A percentile compares a stretch with the other conserved stretches of the same genome.
phyloP scores from a whole-genome alignment of 2,113 vertebrate genomes.

The Plestiodon gilberti region DNA sequence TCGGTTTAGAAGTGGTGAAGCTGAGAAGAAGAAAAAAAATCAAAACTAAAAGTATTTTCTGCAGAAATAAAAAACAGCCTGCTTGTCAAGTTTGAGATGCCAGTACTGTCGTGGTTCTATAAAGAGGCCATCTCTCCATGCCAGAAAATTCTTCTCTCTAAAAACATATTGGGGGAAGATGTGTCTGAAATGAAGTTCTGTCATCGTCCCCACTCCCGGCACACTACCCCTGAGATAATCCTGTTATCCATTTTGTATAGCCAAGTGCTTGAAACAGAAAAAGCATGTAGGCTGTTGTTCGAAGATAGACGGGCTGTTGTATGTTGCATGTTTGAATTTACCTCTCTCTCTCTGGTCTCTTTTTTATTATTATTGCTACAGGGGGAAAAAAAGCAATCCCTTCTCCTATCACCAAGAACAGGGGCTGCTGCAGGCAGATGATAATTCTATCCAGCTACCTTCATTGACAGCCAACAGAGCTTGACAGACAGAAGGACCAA shows the following conservation, averaged over 20 bases:
- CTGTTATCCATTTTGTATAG: not conserved
- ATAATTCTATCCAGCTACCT: conserved; percentile 65
- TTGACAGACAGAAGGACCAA: conserved; percentile 57
- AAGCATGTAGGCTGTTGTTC: not conserved
- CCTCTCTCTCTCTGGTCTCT: not conserved
- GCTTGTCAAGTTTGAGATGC: not conserved
- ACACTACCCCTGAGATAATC: conserved; percentile 10
- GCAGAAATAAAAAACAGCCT: not conserved
- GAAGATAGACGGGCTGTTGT: not conserved
- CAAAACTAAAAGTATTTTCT: too few relatives aligned
- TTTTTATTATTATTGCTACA: conserved; percentile 40
- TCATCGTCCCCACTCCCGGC: not conserved
- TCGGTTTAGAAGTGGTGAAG: too few relatives aligned
- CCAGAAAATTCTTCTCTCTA: not conserved
- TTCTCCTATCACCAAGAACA: conserved; percentile 64
- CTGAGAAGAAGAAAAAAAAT: too few relatives aligned
- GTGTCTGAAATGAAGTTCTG: not conserved
- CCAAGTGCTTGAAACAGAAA: conserved; percentile 13
- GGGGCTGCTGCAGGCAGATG: conserved; percentile 64
- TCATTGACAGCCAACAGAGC: conserved; percentile 48
- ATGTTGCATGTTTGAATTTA: conserved; percentile 42
- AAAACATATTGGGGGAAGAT: not conserved
- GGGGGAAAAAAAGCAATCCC: conserved; percentile 45
- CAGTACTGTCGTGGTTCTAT: not conserved
- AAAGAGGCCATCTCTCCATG: not conserved